These are phyloP conservation scores for Leptothorax acervorum DNA, from an alignment of 2,888 invertebrate species.

Conservation along the genomic window DNA sequence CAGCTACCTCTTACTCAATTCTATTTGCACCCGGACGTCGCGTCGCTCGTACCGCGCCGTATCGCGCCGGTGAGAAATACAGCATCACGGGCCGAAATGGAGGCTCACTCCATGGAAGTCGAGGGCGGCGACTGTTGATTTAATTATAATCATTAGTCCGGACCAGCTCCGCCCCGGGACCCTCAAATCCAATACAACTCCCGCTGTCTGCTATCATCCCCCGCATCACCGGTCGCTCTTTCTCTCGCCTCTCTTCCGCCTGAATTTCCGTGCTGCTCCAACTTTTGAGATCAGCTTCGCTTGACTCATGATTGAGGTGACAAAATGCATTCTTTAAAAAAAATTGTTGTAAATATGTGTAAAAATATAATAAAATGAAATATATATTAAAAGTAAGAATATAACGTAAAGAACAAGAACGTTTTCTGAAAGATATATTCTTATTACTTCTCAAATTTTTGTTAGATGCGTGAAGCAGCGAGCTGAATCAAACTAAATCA, in stretches of 20 bases:
- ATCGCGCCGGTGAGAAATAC: conserved; percentile 50
- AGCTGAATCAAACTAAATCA: background rate
- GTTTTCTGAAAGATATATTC: background rate
- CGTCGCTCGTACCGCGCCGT: conserved; percentile 8
- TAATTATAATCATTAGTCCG: conserved; percentile 83
- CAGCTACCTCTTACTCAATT: conserved; percentile 55
- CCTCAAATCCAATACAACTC: conserved; percentile 81
- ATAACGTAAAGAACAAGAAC: background rate
- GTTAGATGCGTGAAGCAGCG: background rate
- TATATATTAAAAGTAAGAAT: background rate
- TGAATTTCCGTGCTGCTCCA: background rate
- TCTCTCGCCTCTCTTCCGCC: conserved; percentile 37
- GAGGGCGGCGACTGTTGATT: conserved; percentile 84
- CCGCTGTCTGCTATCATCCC: conserved; percentile 62
- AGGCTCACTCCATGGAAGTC: conserved; percentile 75
- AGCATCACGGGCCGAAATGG: conserved; percentile 68
- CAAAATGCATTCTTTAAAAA: background rate
- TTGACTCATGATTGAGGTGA: background rate
- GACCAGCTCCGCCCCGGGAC: conserved; percentile 81
- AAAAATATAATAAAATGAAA: background rate
- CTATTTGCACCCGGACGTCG: conserved; percentile 55
- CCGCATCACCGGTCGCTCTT: conserved; percentile 6
- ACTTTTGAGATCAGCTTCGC: conserved; percentile 22
- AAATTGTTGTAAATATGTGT: too few relatives aligned
- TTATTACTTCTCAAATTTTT: background rate